Evolutionary conservation across 1,140 invertebrate genomes (phyloP).

Genomic region (Aporrectodea caliginosa): DNA sequence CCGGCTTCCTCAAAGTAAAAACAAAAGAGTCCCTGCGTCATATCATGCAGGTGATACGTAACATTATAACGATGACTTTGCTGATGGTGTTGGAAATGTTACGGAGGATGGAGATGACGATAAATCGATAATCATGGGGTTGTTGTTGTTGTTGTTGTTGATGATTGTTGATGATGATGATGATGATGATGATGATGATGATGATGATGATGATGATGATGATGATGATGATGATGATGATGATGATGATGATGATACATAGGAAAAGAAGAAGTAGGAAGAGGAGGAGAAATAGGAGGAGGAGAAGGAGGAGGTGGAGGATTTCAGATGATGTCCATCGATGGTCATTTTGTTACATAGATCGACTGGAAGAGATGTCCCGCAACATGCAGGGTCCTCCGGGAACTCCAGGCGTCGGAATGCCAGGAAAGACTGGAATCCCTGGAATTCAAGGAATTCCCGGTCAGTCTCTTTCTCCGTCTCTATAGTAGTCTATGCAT

Average conservation of each 20-base stretch:
- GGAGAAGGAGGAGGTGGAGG: too few relatives aligned
- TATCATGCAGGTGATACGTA: too few relatives aligned
- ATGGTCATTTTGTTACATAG: too few relatives aligned
- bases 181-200: constrained; percentile 2
- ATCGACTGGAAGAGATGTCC: not conserved
- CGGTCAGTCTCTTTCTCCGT: too few relatives aligned
- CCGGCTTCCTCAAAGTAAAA: too few relatives aligned
- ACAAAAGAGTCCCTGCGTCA: too few relatives aligned
- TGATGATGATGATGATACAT: not conserved
- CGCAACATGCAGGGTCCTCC: not conserved
- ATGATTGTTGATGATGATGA: constrained; percentile 3
- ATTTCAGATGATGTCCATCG: too few relatives aligned
- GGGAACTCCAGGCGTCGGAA: not conserved
- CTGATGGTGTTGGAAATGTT: not conserved
- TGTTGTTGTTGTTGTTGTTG: not conserved
- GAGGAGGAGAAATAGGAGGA: too few relatives aligned
- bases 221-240: not conserved
- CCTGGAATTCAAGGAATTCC: not conserved
- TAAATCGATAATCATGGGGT: not conserved
- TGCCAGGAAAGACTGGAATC: not conserved
- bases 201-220: not conserved
- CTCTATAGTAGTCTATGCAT: too few relatives aligned
- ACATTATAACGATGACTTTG: not conserved
- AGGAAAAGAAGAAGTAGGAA: too few relatives aligned
- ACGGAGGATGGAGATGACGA: not conserved